Base-by-base conservation (phyloP, 2,797 vertebrate species). In the Masticophis lateralis region DNA sequence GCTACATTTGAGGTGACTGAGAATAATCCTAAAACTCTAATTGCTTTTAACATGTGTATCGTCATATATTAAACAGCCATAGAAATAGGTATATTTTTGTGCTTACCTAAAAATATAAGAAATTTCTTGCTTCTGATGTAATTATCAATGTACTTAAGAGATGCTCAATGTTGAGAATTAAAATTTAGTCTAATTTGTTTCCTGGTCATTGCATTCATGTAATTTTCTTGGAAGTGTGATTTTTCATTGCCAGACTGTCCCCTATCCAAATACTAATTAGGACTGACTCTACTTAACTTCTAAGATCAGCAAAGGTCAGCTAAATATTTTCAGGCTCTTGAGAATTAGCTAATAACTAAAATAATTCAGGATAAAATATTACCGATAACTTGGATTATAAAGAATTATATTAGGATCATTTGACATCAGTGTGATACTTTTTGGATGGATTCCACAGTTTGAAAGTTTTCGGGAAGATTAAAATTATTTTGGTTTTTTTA, bases 301-400 rank as follows among this genome's bases (percentile, higher is more conserved):
- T 43, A 43, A 79, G 43, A 83, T 83, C 10, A 47, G 43, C 43
- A 83, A 47, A 83, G 79, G 22, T 47, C 79, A 47, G 37, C 74
- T 47, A 37, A 43, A 22, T 47, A 43, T 43, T 83, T 43, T 9
- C 74, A 83, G 10, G 79, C 43, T n/a, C 95, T 12, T 86, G 79
- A 92, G 27, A 9, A 22, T 88, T 86, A 91, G 3, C n/a, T 90
- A 63, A 3, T 92, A 66, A 1, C 53, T 74, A 90, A 37, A 92
- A 0, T 90, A 94, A 89, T 51, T 11, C 18, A 55, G 89, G 89
- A 74, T 91, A 61, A 95, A 60, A 79, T 90, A 43, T 93, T 37
- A 14, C n/a, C 91, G 0, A 0, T 92, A 86, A 3, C 43, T 3
- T 12, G 60, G 74, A 55, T 11, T 4, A 61, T 20, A 74, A 55